Evolutionary conservation across 2,888 invertebrate species (phyloP), one percentile per base, ranked within the genome.

Genomic region (Plemyria rubiginata): DNA sequence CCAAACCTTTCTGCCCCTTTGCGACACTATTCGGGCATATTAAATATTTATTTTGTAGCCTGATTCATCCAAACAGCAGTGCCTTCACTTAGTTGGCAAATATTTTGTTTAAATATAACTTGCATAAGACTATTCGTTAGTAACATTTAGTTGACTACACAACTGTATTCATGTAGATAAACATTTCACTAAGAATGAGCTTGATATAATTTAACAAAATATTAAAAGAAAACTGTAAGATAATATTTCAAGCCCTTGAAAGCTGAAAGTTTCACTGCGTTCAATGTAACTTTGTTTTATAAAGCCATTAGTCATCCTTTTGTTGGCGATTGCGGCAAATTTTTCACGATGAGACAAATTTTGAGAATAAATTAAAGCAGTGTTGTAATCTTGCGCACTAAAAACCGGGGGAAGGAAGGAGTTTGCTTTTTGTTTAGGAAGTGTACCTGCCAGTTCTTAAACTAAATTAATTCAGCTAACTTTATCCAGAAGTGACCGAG

Each of bases 281-380:
- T 82, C 81, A 78, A 75, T 84, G 85, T 84, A 89, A 91, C 90
- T 91, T 91, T 91, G 89, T 90, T 90, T 88, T 80, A 87, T 78
- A 80, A 81, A 86, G 82, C 84, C 84, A 91, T 91, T 91, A 87
- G 76, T 92, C 91, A 91, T 89, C 86, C 92, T 90, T 91, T 92
- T 92, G 92, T 92, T 87, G 82, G 90, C 88, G 79, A 87, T 87
- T 84, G 85, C 82, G 85, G 82, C 75, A 83, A 88, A 90, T 89
- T 91, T 92, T 92, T 90, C 90, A 86, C 80, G 88, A 87, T 86
- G 90, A 88, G 90, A 92, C 91, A 91, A 91, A 91, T 92, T 92
- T 89, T 71, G 86, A 81, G 89, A 87, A 91, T 91, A 92, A 92
- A 91, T 91, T 91, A 90, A 65, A 89, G 83, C 86, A 81, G 75